Evolutionary conservation across 2,797 vertebrate genomes (phyloP).

Genomic region (Manis crassicaudata): DNA sequence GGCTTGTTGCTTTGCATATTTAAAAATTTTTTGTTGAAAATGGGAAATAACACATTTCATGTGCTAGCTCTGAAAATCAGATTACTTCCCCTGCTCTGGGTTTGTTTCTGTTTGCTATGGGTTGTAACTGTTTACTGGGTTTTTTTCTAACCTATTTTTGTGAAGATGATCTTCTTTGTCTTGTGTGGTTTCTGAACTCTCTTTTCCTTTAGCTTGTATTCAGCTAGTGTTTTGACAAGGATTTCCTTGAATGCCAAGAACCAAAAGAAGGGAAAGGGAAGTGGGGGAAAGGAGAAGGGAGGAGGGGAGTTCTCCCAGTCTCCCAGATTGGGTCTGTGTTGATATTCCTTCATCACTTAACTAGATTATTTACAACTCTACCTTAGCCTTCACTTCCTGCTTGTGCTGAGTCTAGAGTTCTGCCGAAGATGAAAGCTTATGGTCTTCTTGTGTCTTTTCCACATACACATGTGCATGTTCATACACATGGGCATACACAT

Average conservation of each 20-base stretch:
- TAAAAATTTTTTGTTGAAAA: constrained; percentile 1
- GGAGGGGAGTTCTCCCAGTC: not conserved
- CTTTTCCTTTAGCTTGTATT: not conserved
- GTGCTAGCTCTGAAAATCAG: constrained; percentile 1
- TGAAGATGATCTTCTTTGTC: not conserved
- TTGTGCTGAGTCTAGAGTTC: not conserved
- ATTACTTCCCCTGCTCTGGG: not conserved
- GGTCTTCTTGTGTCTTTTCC: not conserved
- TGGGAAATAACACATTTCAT: not conserved
- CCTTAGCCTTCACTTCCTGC: not conserved
- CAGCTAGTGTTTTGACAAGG: not conserved
- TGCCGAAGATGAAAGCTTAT: not conserved
- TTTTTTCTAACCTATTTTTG: not conserved
- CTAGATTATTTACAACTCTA: not conserved
- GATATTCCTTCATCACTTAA: not conserved
- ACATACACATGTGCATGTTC: not conserved
- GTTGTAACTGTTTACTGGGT: not conserved
- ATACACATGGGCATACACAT: not conserved
- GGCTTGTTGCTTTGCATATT: not conserved
- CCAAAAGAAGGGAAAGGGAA: not conserved
- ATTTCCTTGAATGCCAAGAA: not conserved
- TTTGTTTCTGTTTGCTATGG: not conserved
- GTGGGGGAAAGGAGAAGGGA: not conserved
- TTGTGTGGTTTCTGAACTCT: not conserved
- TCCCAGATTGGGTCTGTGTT: not conserved